Evolutionary conservation across 2,113 vertebrate genomes (phyloP), one percentile per base, ranked within the genome.

Genomic region (Lagopus leucura): DNA sequence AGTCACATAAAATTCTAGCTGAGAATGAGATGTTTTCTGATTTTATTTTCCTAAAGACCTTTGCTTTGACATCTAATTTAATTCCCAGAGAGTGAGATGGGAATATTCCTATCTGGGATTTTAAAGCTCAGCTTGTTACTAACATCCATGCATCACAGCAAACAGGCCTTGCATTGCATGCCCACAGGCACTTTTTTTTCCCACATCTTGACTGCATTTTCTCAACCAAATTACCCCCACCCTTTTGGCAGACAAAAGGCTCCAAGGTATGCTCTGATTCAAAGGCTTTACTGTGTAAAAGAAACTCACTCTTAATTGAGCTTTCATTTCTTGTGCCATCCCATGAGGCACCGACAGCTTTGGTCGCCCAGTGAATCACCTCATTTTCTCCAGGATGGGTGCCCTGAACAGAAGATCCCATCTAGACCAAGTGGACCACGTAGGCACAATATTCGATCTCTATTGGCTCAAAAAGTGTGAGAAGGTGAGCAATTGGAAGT

Each of bases 231-330:
- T 88, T 93, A 65, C 65, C n/a, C 86, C 87, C 90, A 69, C 58
- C 72, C 78, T 92, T 82, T 84, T 88, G 93, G 82, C 92, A 91
- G 89, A 90, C 84, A 96, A 95, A 95, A 93, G 89, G 90, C 87
- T 88, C 32, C 25, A 77, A 71, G 52, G n/a, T 91, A 84, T 18
- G 34, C 45, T 95, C 85, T 85, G 43, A 96, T 73, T 84, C 78
- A 95, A 90, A 91, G 88, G 60, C 74, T 93, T 85, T 72, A 74
- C 67, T 94, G 84, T 66, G 54, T 84, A 82, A 89, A 12, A 67
- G 42, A 89, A 94, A 95, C 88, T 77, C 42, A 92, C 50, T 45
- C 32, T 82, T 64, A 94, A 96, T n/a, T 91, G 73, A 86, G 72
- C 40, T 92, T 94, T 91, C 78, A 70, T 76, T 95, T 96, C 74